Base-by-base conservation (phyloP, 2,888 invertebrate genomes). In the Peribatodes rhomboidaria region DNA sequence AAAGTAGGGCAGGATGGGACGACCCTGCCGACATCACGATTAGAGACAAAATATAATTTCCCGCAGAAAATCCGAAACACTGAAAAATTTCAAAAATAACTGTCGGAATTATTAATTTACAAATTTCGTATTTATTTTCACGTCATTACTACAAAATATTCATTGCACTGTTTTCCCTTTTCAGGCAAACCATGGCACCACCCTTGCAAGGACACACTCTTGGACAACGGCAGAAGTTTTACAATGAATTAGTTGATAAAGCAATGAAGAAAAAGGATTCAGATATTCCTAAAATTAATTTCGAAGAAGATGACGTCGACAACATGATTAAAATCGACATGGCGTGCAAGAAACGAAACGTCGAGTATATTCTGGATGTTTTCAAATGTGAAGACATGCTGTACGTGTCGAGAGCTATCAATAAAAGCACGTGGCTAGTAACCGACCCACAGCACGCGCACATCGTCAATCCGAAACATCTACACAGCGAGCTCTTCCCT, bases 381-480 rank as follows among this genome's bases (percentile, higher is more conserved):
- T 69, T 87, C 0, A 82, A 84, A 65, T 78, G 79, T 42, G 80
- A 82, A 55, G 87, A 89, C 61, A 81, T 83, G 76, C 70, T 90
- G 39, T 88, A 86, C 64, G 83, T 86, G 2, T 82, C 89, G 9
- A 81, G 83, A 72, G 88, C 84, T 16, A 82, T 91, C 41, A 89
- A 86, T 62, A 75, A 78, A 52, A 79, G 82, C 42, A 70, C 75
- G 14, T 90, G 90, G 90, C 72, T 90, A 9, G 77, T 91, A 42
- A 86, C 81, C 1, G 87, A 90, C 27, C 68, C 75, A 7, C 73
- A 86, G 60, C 87, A 87, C 65, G 79, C 81, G 6, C 71, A 87
- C 67, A 82, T 90, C 52, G 78, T 92, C 53, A 88, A 91, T 65
- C 88, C 90, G 6, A 72, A 84, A 50, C 84, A 87, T 69, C 72